Percentiles rank a stretch among this genome's conserved stretches.
These are phyloP conservation scores for Dolichoris vasculosae DNA, from an alignment of 1,140 invertebrate species.

Conservation along the genomic window DNA sequence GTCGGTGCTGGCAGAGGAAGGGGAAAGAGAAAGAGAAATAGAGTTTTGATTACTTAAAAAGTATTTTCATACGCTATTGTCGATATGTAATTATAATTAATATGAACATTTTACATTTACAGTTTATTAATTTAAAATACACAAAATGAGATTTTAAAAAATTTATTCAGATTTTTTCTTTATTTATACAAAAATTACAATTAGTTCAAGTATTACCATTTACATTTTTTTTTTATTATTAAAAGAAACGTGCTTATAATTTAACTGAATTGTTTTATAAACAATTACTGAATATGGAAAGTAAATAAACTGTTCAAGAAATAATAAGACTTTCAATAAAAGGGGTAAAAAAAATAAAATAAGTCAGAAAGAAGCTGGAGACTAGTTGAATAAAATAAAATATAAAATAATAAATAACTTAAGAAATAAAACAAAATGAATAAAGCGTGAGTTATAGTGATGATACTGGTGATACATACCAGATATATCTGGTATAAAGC, in stretches of 20 bases:
- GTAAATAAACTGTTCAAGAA: not conserved
- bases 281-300: slow-evolving; percentile 7
- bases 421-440: slow-evolving; percentile 33
- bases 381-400: slow-evolving; percentile 33
- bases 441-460: slow-evolving; percentile 26
- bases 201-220: too few species aligned
- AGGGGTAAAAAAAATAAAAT: slow-evolving; percentile 21
- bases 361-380: slow-evolving; percentile 19
- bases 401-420: slow-evolving; percentile 39
- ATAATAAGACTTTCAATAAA: slow-evolving; percentile 1
- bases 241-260: not conserved
- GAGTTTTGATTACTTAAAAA: not conserved
- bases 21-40: not conserved
- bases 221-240: not conserved
- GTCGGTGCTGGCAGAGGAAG: not conserved
- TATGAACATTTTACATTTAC: not conserved
- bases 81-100: not conserved
- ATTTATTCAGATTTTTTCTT: not conserved
- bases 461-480: too few species aligned
- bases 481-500: slow-evolving; percentile 34
- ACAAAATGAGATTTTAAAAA: not conserved
- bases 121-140: not conserved
- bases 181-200: not conserved
- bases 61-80: not conserved
- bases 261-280: slow-evolving; percentile 3